phyloP scores from a whole-genome alignment of 1,140 invertebrate genomes.

The Dryas iulia region DNA sequence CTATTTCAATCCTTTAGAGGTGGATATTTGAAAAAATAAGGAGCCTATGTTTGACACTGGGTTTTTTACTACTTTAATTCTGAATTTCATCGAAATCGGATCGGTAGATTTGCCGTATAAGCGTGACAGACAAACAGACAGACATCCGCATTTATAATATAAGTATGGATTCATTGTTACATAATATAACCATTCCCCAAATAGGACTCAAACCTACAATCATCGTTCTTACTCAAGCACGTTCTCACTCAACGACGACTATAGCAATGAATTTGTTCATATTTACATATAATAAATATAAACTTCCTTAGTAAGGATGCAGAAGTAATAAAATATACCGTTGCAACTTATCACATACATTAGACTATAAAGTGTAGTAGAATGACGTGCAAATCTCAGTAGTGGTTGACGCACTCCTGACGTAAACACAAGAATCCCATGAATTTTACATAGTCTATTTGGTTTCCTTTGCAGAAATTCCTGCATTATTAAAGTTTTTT shows the following conservation, averaged over 20 bases:
- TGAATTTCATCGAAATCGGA: no score
- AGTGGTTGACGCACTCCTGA: neutral
- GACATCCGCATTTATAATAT: no score
- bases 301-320: neutral
- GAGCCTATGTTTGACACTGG: no score
- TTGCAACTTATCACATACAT: neutral
- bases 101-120: no score
- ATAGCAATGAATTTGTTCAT: no score
- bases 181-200: neutral
- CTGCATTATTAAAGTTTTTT: neutral
- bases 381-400: conserved; percentile 2
- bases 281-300: neutral
- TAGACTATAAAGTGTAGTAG: neutral
- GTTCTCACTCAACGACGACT: neutral
- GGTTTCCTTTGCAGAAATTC: neutral
- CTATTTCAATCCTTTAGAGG: no score
- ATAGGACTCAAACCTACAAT: neutral
- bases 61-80: no score
- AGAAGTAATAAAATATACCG: neutral
- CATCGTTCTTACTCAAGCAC: neutral
- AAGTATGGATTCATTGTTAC: no score
- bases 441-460: conserved; percentile 9
- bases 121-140: no score
- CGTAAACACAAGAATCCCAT: conserved; percentile 3
- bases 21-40: no score